A percentile compares a stretch with the other conserved stretches of the same genome.
Evolutionary conservation across 2,797 vertebrate genomes (phyloP).

Genomic region (Syngnathus acus): DNA sequence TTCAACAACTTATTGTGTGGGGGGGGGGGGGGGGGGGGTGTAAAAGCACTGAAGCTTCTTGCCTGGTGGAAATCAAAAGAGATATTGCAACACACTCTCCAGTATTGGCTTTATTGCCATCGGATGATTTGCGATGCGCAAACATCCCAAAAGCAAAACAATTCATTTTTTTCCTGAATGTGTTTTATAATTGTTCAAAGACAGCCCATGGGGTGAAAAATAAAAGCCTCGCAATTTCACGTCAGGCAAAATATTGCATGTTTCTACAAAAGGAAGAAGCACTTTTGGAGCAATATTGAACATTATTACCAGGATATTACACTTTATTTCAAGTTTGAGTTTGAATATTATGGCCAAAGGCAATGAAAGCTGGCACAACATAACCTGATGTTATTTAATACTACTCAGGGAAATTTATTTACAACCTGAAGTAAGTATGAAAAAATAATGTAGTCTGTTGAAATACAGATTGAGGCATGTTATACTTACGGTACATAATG

Average conservation of each 20-base stretch:
- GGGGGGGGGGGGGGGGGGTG: too few species aligned
- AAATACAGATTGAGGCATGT: background rate
- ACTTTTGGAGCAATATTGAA: background rate
- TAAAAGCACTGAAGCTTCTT: background rate
- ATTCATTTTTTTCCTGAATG: conserved; percentile 26
- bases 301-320: background rate
- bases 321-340: background rate
- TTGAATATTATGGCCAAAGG: background rate
- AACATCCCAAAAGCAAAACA: conserved; percentile 29
- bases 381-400: background rate
- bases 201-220: conserved; percentile 26
- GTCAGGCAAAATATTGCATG: conserved; percentile 14
- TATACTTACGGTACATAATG: background rate
- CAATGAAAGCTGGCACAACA: background rate
- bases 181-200: conserved; percentile 23
- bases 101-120: conserved; percentile 30
- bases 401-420: background rate
- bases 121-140: conserved; percentile 32
- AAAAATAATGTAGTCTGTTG: background rate
- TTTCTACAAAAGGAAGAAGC: too few species aligned
- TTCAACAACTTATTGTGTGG: background rate
- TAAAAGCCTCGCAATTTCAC: conserved; percentile 37
- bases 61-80: conserved; percentile 7
- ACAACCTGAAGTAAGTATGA: background rate
- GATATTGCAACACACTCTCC: conserved; percentile 15